phyloP scores from a whole-genome alignment of 2,888 invertebrate genomes.

The Xanthia icteritia region DNA sequence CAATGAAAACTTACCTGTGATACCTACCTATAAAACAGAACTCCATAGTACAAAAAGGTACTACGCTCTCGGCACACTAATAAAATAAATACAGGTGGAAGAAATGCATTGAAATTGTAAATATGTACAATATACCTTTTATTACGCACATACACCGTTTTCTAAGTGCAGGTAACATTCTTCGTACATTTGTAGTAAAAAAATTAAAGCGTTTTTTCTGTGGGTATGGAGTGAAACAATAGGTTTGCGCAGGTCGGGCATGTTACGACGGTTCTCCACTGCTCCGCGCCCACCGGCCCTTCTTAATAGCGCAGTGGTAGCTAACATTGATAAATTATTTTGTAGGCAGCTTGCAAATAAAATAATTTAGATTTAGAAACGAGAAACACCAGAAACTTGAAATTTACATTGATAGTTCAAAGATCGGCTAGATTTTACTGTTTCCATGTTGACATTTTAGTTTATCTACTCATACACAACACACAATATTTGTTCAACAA shows the following conservation, averaged over 20 bases:
- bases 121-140: conserved; percentile 30
- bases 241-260: conserved; percentile 72
- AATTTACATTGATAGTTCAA: neutral
- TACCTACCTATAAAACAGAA: neutral
- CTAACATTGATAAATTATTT: conserved; percentile 58
- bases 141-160: conserved; percentile 21
- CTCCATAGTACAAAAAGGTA: conserved; percentile 11
- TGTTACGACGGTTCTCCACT: conserved; percentile 65
- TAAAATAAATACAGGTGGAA: conserved; percentile 47
- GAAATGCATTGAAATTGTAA: conserved; percentile 37
- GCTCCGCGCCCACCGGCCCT: conserved; percentile 65
- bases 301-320: conserved; percentile 58
- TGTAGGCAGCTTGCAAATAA: neutral
- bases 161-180: conserved; percentile 72
- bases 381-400: neutral
- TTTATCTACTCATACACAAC: neutral
- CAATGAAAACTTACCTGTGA: conserved; percentile 39
- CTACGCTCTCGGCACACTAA: conserved; percentile 3
- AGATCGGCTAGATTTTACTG: neutral
- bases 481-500: neutral
- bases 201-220: conserved; percentile 66
- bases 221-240: conserved; percentile 71
- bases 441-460: neutral
- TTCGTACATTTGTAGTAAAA: conserved; percentile 69
- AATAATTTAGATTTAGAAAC: neutral